Base-by-base conservation (phyloP, 1,140 invertebrate species). In the Wiebesia pumilae region DNA sequence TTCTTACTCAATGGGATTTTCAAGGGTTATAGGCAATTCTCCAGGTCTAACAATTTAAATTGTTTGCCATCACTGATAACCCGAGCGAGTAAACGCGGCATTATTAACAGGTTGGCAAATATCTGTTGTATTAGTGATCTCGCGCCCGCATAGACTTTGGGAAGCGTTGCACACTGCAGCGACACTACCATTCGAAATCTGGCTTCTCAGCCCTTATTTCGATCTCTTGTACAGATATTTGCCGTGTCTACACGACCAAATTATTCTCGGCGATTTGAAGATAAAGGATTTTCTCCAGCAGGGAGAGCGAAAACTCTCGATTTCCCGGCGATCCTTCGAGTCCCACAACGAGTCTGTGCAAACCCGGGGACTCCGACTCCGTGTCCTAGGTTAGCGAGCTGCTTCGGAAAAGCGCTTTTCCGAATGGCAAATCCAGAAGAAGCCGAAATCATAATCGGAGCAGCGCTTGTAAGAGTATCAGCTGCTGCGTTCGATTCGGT, bases 71-170 rank as follows among this genome's bases (percentile, higher is more conserved):
- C 90, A 89, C 90, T 93, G 92, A 93, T 93, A 93, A 93, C 90
- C 90, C 88, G 90, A 40, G 89, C 89, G 90, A 90, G 90, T 88
- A 92, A 93, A 93, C 91, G 88, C 87, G 89, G 90, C 91, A 92
- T 92, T 92, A 93, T 92, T 93, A 92, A 93, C 91, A 92, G 92
- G 91, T 91, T 90, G 77, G 91, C 91, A 93, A 92, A 92, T 91
- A 92, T 90, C 90, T 90, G 80, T 89, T 90, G 90, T 91, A 92
- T 92, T 91, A 92, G 91, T 90, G 91, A 92, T 92, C 89, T 89
- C 90, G 88, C 89, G 87, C 90, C 89, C 89, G 90, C 89, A 90
- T 89, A 91, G 89, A 88, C 90, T 90, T 91, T 91, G 88, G 80
- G 75, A 27, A 83, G 40, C 54, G 85, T 84, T 87, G 54, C 51